These are phyloP conservation scores for Erpobdella octoculata DNA, from an alignment of 2,888 invertebrate species.

Conservation along the genomic window DNA sequence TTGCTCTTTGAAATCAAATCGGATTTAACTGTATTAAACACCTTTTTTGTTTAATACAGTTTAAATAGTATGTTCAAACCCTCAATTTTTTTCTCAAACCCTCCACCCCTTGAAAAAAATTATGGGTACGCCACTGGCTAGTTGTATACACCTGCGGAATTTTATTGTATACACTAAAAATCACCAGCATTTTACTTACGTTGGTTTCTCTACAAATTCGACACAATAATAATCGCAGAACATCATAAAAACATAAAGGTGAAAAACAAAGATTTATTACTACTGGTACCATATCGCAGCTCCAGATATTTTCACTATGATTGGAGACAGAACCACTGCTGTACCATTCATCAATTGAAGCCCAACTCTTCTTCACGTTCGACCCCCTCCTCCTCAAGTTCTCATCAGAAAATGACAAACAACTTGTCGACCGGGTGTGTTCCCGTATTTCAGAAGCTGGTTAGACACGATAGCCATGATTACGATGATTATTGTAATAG, in stretches of 20 bases:
- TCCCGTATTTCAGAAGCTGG: constrained; percentile 3
- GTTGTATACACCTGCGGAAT: no score
- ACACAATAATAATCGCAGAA: no score
- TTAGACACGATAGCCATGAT: background rate
- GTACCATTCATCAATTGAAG: constrained; percentile 17
- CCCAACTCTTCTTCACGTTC: background rate
- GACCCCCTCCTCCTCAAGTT: background rate
- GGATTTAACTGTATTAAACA: no score
- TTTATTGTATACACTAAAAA: no score
- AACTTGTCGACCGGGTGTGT: background rate
- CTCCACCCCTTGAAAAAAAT: no score
- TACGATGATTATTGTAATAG: background rate
- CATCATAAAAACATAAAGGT: background rate
- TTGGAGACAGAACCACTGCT: constrained; percentile 19
- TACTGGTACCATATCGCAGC: background rate
- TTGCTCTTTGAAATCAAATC: no score
- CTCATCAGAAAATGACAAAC: constrained; percentile 5
- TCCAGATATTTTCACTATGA: background rate
- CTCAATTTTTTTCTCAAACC: no score
- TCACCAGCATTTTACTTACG: no score
- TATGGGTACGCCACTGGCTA: no score
- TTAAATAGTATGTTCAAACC: no score
- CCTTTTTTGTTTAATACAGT: no score
- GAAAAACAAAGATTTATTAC: background rate
- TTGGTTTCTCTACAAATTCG: no score